Conservation (phyloP, 2,113 vertebrate species). For the Gadus chalcogrammus region DNA sequence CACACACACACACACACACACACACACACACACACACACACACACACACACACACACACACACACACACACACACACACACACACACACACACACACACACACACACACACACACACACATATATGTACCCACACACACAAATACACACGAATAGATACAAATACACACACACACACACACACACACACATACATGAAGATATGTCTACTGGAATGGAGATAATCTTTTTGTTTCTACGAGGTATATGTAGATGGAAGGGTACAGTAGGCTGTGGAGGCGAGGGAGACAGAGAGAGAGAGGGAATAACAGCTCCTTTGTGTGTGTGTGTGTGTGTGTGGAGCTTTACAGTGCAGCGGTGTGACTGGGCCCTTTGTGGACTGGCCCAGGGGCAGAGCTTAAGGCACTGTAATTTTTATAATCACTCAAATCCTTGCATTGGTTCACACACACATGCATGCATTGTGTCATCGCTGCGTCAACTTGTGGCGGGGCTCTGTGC, state of each 20-base stretch:
- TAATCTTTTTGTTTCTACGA: slow-evolving; percentile 63
- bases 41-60: slow-evolving; percentile 26
- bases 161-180: slow-evolving; percentile 20
- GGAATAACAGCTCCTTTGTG: background rate
- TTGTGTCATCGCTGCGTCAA: too few relatives aligned
- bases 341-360: too few relatives aligned
- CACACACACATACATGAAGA: slow-evolving; percentile 42
- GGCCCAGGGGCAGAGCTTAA: too few relatives aligned
- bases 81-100: slow-evolving; percentile 23
- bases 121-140: slow-evolving; percentile 28
- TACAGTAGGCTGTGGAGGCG: slow-evolving; percentile 12
- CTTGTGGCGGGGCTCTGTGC: too few relatives aligned
- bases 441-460: too few relatives aligned
- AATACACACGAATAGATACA: slow-evolving; percentile 26
- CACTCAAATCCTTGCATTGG: too few relatives aligned
- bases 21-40: slow-evolving; percentile 25
- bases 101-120: slow-evolving; percentile 20
- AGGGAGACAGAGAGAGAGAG: slow-evolving; percentile 12
- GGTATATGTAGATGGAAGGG: slow-evolving; percentile 48
- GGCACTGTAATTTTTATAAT: too few relatives aligned
- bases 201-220: slow-evolving; percentile 54
- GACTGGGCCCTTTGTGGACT: too few relatives aligned
- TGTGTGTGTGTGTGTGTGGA: too few relatives aligned
- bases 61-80: slow-evolving; percentile 19
- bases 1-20: slow-evolving; percentile 8